Evolutionary conservation across 1,140 invertebrate genomes (phyloP).

Genomic region (Hesperophylax magnus): DNA sequence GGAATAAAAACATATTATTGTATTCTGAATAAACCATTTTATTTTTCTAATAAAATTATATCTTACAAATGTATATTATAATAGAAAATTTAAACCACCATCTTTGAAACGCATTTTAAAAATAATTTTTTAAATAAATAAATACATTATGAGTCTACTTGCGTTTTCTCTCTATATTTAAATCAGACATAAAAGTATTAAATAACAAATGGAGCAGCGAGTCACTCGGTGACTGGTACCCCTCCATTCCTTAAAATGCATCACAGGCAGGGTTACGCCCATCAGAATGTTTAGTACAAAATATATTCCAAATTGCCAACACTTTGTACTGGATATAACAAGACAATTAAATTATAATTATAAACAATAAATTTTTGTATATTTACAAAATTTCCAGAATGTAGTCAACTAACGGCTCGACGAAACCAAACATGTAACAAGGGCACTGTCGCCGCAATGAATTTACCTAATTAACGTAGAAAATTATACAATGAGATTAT

Average conservation of each 20-base stretch:
- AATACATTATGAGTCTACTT: slow-evolving; percentile 20
- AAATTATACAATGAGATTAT: slow-evolving; percentile 42
- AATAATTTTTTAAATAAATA: slow-evolving; percentile 44
- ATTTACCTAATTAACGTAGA: slow-evolving; percentile 31
- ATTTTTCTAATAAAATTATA: slow-evolving; percentile 51
- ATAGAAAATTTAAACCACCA: slow-evolving; percentile 51
- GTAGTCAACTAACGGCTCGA: not conserved
- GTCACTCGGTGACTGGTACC: not conserved
- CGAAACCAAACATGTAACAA: slow-evolving; percentile 10
- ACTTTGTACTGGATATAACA: slow-evolving; percentile 31
- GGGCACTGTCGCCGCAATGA: not conserved
- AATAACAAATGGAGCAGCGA: slow-evolving; percentile 38
- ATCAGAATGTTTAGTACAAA: slow-evolving; percentile 15
- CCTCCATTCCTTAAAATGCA: slow-evolving; percentile 38
- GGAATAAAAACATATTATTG: not conserved
- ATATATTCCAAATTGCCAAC: slow-evolving; percentile 14
- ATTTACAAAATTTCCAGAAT: slow-evolving; percentile 28
- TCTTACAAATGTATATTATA: slow-evolving; percentile 48
- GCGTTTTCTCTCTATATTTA: slow-evolving; percentile 11
- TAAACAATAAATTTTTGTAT: slow-evolving; percentile 23
- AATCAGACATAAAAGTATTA: slow-evolving; percentile 39
- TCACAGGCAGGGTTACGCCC: not conserved
- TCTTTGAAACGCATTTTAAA: slow-evolving; percentile 42
- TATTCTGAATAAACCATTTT: slow-evolving; percentile 50
- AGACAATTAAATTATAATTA: not conserved